These are phyloP conservation scores for Scolanthus callimorphus DNA, from an alignment of 92 coral and sea anemone genomes.

Conservation along the genomic window DNA sequence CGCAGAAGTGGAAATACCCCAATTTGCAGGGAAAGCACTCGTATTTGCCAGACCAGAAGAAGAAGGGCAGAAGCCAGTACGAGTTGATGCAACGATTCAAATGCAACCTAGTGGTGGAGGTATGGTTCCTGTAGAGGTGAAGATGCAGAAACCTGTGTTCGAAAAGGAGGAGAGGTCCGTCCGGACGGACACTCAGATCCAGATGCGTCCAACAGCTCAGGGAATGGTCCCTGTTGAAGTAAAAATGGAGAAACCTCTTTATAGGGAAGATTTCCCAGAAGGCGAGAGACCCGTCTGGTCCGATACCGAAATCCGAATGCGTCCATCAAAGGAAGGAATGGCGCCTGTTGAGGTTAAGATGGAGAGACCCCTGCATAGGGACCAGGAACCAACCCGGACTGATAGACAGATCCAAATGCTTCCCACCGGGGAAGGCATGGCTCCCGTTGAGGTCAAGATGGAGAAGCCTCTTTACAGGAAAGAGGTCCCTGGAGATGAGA, in stretches of 20 bases:
- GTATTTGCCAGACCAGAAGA: conserved; percentile 71
- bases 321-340: conserved; percentile 50
- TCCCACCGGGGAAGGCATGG: conserved; percentile 51
- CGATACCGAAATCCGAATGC: too few relatives aligned
- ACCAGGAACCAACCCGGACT: not conserved
- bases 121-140: conserved; percentile 81
- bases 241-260: conserved; percentile 61
- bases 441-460: conserved; percentile 74
- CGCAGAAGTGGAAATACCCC: conserved; percentile 72
- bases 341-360: conserved; percentile 79
- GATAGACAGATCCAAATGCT: conserved; percentile 51
- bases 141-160: conserved; percentile 61
- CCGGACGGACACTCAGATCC: conserved; percentile 46
- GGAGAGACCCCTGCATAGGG: conserved; percentile 57
- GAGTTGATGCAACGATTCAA: not conserved
- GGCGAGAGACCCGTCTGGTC: conserved; percentile 37
- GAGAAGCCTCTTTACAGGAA: conserved; percentile 48
- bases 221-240: conserved; percentile 76
- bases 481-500: conserved; percentile 51
- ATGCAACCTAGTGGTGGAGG: conserved; percentile 45
- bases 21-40: conserved; percentile 81
- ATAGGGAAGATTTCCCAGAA: conserved; percentile 48
- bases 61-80: not conserved
- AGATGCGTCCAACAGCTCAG: conserved; percentile 36
- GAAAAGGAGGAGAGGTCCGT: not conserved